A percentile compares a stretch with the other conserved stretches of the same genome.
Evolutionary conservation across 1,140 invertebrate genomes (phyloP).

Genomic region (Dolichoris vasculosae): DNA sequence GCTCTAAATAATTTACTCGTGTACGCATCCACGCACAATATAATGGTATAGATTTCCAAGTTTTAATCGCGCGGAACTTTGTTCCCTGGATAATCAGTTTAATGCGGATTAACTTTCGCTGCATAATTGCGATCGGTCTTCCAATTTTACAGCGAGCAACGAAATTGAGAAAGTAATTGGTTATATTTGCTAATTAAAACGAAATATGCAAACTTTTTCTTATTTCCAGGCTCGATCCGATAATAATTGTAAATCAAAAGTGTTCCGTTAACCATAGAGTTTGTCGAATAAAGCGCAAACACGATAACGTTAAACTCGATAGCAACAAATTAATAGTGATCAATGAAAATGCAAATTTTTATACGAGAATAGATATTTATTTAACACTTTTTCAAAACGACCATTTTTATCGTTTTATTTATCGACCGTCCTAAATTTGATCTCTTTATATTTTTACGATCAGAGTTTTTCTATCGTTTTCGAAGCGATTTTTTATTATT

Average conservation of each 20-base stretch:
- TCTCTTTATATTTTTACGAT: too few relatives aligned
- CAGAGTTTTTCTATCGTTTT: too few relatives aligned
- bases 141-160: neutral
- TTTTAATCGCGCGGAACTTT: constrained; percentile 34
- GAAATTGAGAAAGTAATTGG: constrained; percentile 15
- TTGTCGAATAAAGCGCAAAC: neutral
- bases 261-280: neutral
- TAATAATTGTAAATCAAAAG: constrained; percentile 16
- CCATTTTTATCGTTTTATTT: neutral
- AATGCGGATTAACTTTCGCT: constrained; percentile 5
- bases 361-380: too few relatives aligned
- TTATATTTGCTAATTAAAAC: neutral
- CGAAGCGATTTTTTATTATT: too few relatives aligned
- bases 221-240: neutral
- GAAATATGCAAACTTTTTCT: neutral
- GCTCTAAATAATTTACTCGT: constrained; percentile 11
- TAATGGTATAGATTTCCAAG: neutral
- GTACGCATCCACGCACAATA: neutral
- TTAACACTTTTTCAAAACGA: too few relatives aligned
- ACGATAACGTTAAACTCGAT: neutral
- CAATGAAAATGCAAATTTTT: neutral
- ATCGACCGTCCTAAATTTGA: neutral
- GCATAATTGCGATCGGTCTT: neutral
- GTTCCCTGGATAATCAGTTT: constrained; percentile 2
- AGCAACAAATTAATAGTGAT: neutral